Conservation (phyloP, 2,888 invertebrate species). For the Spodoptera picta region DNA sequence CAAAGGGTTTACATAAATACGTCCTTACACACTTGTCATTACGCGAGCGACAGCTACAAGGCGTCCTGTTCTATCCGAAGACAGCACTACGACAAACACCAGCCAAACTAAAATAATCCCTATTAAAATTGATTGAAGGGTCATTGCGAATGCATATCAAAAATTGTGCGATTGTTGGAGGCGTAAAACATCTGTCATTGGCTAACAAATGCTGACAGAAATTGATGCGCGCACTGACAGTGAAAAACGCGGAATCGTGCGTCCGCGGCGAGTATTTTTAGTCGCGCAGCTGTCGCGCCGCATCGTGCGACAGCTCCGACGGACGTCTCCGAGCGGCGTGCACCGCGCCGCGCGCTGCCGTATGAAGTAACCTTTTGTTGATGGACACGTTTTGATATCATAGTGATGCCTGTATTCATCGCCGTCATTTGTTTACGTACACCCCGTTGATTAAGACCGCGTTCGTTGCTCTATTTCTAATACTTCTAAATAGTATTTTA, state of each 20-base stretch:
- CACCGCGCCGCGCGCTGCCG: conserved; percentile 45
- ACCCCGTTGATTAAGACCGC: conserved; percentile 27
- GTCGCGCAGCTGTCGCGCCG: conserved; percentile 83
- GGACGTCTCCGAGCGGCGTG: conserved; percentile 53
- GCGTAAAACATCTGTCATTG: conserved; percentile 87
- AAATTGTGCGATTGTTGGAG: conserved; percentile 63
- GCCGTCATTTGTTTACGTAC: conserved; percentile 27
- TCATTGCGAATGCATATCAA: conserved; percentile 30
- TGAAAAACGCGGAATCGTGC: conserved; percentile 87
- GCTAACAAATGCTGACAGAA: conserved; percentile 86
- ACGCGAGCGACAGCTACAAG: conserved; percentile 77
- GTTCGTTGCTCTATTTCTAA: conserved; percentile 13
- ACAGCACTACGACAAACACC: conserved; percentile 47
- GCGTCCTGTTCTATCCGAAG: conserved; percentile 64
- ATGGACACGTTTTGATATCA: conserved; percentile 58
- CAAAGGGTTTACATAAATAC: conserved; percentile 80
- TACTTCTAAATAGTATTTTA: conserved; percentile 22
- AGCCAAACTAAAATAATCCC: conserved; percentile 53
- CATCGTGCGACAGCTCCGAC: conserved; percentile 68
- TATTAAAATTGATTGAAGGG: conserved; percentile 52
- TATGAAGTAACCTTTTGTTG: conserved; percentile 64
- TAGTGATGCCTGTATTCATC: conserved; percentile 52
- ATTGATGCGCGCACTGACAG: conserved; percentile 86
- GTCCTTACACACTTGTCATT: conserved; percentile 82
- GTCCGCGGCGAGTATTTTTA: conserved; percentile 78